Evolutionary conservation across 2,888 invertebrate species (phyloP).

Genomic region (Drosophila cracens): DNA sequence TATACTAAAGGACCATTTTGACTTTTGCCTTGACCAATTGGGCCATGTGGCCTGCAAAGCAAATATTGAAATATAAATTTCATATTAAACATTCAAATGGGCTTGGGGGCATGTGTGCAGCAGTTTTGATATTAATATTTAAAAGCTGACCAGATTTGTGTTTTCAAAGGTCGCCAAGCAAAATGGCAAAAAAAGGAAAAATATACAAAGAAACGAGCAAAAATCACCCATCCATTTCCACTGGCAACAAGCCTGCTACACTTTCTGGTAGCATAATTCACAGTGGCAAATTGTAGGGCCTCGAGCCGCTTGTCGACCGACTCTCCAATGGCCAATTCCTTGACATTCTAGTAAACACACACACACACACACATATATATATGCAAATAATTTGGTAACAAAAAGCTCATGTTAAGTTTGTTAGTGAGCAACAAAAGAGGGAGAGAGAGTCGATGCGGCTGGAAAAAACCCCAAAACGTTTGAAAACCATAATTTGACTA

Average conservation of each 20-base stretch:
- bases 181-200: slow-evolving; percentile 11
- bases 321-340: slow-evolving; percentile 51
- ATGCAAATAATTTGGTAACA: slow-evolving; percentile 48
- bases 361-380: background rate
- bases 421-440: slow-evolving; percentile 27
- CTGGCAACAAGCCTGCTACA: slow-evolving; percentile 24
- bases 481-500: slow-evolving; percentile 79
- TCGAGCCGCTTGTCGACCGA: slow-evolving; percentile 34
- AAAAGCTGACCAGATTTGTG: slow-evolving; percentile 44
- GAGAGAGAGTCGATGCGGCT: background rate
- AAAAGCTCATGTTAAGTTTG: slow-evolving; percentile 56
- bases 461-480: slow-evolving; percentile 37
- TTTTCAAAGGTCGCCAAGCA: slow-evolving; percentile 40
- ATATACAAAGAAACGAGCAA: background rate
- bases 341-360: slow-evolving; percentile 48
- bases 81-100: slow-evolving; percentile 13
- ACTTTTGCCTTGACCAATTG: background rate
- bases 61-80: background rate
- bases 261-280: slow-evolving; percentile 27
- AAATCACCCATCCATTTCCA: background rate
- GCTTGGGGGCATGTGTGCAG: slow-evolving; percentile 3
- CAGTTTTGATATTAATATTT: slow-evolving; percentile 28
- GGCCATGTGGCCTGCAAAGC: background rate
- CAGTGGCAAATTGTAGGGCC: slow-evolving; percentile 49
- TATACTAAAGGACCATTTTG: background rate